phyloP scores from a whole-genome alignment of 2,888 invertebrate genomes.

The Metopia argyrocephala region DNA sequence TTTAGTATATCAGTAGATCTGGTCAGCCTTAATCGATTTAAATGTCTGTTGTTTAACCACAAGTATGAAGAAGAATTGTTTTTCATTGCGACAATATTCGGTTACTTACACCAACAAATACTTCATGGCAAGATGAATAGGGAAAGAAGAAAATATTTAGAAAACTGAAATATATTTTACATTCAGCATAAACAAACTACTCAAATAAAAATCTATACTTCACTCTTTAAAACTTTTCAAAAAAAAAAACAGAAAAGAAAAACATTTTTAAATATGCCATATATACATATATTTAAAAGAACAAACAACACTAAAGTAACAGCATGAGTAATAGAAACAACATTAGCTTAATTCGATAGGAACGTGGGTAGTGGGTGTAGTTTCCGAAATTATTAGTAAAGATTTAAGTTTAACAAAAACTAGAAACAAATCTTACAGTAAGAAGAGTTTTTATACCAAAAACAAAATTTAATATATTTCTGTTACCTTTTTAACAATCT shows the following conservation, averaged over 20 bases:
- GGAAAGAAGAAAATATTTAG: neutral
- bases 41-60: conserved; percentile 21
- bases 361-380: neutral
- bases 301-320: conserved; percentile 16
- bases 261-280: conserved; percentile 19
- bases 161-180: conserved; percentile 35
- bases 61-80: conserved; percentile 50
- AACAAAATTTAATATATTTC: no score
- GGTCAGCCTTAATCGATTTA: conserved; percentile 13
- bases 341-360: no score
- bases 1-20: neutral
- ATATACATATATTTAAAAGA: conserved; percentile 33
- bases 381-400: neutral
- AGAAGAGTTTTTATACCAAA: no score
- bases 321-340: neutral
- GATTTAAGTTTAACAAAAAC: no score
- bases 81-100: conserved; percentile 44
- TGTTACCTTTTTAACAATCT: no score
- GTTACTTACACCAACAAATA: neutral
- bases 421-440: no score
- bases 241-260: no score
- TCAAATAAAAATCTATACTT: neutral
- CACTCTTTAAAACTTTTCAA: no score
- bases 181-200: neutral
- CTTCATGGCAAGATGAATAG: neutral